A percentile compares a stretch with the other conserved stretches of the same genome.
Evolutionary conservation across 2,113 vertebrate species (phyloP).

Genomic region (Drymodes brunneopygia): DNA sequence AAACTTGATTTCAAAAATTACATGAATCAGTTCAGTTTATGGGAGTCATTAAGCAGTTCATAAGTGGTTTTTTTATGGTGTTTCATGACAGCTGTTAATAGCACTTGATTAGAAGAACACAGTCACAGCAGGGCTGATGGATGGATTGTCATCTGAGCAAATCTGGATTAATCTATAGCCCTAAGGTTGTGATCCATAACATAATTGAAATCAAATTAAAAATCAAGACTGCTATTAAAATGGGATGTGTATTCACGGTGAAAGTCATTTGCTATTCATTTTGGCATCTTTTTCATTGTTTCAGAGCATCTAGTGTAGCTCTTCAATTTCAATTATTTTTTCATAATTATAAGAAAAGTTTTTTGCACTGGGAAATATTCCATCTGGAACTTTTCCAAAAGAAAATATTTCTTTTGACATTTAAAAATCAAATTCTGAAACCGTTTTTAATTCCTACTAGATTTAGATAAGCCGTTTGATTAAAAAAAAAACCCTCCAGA

Average conservation of each 20-base stretch:
- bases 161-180: background rate
- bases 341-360: background rate
- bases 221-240: background rate
- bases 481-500: background rate
- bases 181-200: background rate
- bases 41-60: background rate
- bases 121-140: background rate
- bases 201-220: constrained; percentile 10
- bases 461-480: background rate
- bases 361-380: background rate
- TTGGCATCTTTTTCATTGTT: background rate
- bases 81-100: background rate
- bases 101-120: background rate
- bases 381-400: background rate
- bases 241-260: background rate
- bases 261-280: background rate
- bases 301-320: background rate
- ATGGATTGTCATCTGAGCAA: background rate
- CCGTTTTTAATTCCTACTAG: background rate
- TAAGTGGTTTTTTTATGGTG: background rate
- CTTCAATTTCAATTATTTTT: background rate
- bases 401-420: background rate
- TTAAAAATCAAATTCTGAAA: constrained; percentile 9
- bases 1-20: background rate
- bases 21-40: background rate